Conservation (phyloP, 2,113 vertebrate genomes). For the Acrocephalus arundinaceus region DNA sequence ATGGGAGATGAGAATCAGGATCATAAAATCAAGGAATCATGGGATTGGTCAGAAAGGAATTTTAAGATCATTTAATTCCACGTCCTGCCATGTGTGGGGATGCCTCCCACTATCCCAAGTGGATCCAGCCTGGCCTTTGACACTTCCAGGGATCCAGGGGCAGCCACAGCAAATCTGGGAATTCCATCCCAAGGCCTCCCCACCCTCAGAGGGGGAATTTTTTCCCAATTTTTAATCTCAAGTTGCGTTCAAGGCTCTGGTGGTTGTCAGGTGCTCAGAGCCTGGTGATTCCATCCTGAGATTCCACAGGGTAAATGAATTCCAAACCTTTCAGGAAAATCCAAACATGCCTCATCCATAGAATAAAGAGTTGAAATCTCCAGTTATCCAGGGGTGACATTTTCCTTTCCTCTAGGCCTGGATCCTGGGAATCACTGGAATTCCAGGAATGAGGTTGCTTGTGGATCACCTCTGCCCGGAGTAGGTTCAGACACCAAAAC, state of each 20-base stretch:
- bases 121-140: neutral
- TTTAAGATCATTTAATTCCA: neutral
- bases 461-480: accelerated
- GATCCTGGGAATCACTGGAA: neutral
- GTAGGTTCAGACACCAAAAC: neutral
- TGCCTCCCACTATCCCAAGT: neutral
- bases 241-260: no score
- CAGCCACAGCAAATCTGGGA: neutral
- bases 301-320: neutral
- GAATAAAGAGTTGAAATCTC: neutral
- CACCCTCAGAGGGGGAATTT: neutral
- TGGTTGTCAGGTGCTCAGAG: neutral
- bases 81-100: accelerated
- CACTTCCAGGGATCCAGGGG: neutral
- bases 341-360: accelerated
- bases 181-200: neutral
- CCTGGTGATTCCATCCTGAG: neutral
- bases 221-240: neutral
- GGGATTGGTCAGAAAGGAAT: neutral
- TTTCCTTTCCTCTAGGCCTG: neutral
- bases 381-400: neutral
- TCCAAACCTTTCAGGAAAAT: neutral
- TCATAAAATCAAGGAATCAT: accelerated
- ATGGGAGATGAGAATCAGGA: neutral
- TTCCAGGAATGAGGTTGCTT: accelerated